Evolutionary conservation across 2,888 invertebrate genomes (phyloP).

Genomic region (Lapara coniferarum): DNA sequence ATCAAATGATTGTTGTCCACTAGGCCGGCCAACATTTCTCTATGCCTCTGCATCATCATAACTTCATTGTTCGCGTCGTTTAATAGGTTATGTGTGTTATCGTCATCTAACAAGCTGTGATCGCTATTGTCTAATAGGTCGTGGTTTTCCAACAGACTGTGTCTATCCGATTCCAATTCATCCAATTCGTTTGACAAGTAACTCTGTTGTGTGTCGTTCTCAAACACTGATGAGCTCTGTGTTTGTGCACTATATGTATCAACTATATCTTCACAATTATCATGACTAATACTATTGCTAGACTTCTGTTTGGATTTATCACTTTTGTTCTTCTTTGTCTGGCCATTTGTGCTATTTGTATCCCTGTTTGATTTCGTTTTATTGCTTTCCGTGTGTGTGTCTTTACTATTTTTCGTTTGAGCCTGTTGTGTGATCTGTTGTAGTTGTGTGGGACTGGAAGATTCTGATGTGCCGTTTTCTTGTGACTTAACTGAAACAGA

Average conservation of each 20-base stretch:
- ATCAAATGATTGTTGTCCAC: constrained; percentile 68
- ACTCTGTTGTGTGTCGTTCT: constrained; percentile 61
- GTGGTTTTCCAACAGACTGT: constrained; percentile 77
- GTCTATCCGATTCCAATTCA: constrained; percentile 78
- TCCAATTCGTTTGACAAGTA: constrained; percentile 74
- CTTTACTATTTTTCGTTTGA: constrained; percentile 78
- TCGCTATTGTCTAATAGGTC: constrained; percentile 76
- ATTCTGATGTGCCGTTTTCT: constrained; percentile 81
- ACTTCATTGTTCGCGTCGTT: constrained; percentile 68
- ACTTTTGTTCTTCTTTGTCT: constrained; percentile 71
- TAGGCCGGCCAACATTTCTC: constrained; percentile 70
- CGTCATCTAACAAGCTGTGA: constrained; percentile 74
- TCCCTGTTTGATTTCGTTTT: constrained; percentile 73
- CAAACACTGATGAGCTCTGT: constrained; percentile 64
- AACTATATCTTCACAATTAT: constrained; percentile 38
- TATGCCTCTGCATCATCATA: constrained; percentile 72
- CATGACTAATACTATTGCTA: constrained; percentile 63
- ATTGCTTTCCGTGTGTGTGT: constrained; percentile 68
- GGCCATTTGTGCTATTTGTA: constrained; percentile 75
- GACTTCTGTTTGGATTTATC: constrained; percentile 82
- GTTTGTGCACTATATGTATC: constrained; percentile 43
- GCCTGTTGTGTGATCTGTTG: constrained; percentile 59
- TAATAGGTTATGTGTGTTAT: constrained; percentile 69
- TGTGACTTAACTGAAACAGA: constrained; percentile 74
- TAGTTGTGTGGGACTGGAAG: constrained; percentile 74